Conservation (phyloP, 2,113 vertebrate species). For the Capreolus pygargus region DNA sequence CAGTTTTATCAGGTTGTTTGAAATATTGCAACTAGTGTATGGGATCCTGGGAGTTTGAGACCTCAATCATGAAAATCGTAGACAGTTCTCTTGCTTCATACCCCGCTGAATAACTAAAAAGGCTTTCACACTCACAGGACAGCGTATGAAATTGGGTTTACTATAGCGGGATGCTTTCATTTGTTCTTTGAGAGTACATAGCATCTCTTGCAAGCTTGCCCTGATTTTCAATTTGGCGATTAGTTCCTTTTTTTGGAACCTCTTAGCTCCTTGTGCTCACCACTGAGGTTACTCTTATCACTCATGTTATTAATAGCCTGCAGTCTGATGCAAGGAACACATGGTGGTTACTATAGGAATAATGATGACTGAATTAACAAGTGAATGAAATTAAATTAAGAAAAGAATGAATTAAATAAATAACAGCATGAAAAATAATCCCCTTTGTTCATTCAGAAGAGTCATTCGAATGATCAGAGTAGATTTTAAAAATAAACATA, state of each 20-base stretch:
- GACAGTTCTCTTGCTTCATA: background rate
- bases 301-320: background rate
- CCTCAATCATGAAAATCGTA: background rate
- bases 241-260: background rate
- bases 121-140: background rate
- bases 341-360: background rate
- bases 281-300: background rate
- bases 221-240: background rate
- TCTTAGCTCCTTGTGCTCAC: background rate
- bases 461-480: background rate
- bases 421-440: background rate
- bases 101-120: background rate
- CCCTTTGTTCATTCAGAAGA: slow-evolving; percentile 10
- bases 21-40: background rate
- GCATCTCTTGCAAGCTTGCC: background rate
- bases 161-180: background rate
- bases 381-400: slow-evolving; percentile 12
- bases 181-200: background rate
- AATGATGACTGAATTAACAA: background rate
- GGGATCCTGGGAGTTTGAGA: background rate
- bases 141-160: background rate
- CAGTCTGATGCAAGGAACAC: background rate
- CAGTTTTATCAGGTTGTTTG: background rate
- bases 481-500: slow-evolving; percentile 12
- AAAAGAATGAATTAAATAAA: background rate